Base-by-base conservation (phyloP, 1,140 invertebrate species). In the Probaryconus sp. region DNA sequence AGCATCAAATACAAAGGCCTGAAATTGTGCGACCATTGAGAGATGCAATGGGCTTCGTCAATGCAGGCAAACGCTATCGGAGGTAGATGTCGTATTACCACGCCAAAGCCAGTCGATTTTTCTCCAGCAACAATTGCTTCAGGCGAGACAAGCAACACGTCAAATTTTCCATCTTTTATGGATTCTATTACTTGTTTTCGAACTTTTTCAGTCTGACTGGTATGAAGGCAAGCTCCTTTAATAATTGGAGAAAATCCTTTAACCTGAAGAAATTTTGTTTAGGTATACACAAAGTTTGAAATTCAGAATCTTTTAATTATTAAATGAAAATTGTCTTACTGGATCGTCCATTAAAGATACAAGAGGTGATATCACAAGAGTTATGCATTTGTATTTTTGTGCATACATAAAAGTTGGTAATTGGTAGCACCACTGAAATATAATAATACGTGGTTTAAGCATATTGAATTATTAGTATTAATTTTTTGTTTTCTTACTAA, bases 301-400 rank as follows among this genome's bases (percentile, higher is more conserved):
- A 55, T 7, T 24, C 21, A 24, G 3, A 10, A 31, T 2, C n/a
- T 31, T 5, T 31, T 3, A 10, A 31, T 9, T 31, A 6, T 5
- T 5, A 35, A 35, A 35, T 10, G n/a, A 35, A 3, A 35, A 7
- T 24, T 24, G 3, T 24, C 21, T 53, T 67, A 76, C 94, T 91
- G 98, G 97, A 90, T 99, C 97, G 88, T 98, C 96, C 97, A 98
- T 98, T 14, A 98, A 88, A 4, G 97, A 98, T 0, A 98, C 96
- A 6, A 99, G 88, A 6, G 97, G 96, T 7, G 96, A 97, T 61
- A 97, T 92, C 13, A 97, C 94, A 30, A 97, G 83, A 7, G 95
- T 95, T 31, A 97, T 92, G 70, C 93, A 94, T 3, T 79, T 81
- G 42, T 90, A 91, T 64, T 89, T 87, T 65, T 90, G 85, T 18